Conservation (phyloP, 92 coral and sea anemone species). For the Pocillopora grandis region DNA sequence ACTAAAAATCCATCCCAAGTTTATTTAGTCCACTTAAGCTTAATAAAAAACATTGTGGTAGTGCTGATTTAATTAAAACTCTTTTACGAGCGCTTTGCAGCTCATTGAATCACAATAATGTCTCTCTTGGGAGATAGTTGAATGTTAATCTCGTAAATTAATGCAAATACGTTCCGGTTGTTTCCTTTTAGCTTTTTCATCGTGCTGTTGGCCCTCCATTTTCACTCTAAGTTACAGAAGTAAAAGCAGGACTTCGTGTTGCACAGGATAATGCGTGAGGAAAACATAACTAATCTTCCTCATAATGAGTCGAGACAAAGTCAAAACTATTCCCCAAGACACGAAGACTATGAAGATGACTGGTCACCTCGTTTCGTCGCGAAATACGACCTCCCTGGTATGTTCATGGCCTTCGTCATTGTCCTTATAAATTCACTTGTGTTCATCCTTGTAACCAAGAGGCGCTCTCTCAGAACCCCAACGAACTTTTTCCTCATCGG, state of each 20-base stretch:
- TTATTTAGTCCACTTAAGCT: no score
- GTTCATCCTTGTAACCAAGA: slow-evolving; percentile 36
- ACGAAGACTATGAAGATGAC: neutral
- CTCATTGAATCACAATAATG: neutral
- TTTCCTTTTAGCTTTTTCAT: neutral
- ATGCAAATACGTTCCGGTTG: neutral
- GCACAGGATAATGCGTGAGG: neutral
- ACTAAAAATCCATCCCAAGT: no score
- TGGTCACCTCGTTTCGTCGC: slow-evolving; percentile 18
- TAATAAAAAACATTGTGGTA: no score
- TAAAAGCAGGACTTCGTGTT: neutral
- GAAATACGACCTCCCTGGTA: slow-evolving; percentile 28
- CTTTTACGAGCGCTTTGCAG: neutral
- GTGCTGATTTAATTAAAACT: no score
- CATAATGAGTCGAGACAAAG: neutral
- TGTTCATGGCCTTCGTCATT: slow-evolving; percentile 48
- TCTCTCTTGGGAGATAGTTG: neutral
- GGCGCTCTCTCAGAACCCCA: slow-evolving; percentile 47
- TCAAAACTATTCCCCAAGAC: neutral
- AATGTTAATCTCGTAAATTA: neutral
- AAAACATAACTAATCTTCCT: neutral
- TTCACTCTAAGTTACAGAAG: neutral
- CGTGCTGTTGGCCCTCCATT: neutral
- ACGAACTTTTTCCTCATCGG: slow-evolving; percentile 56
- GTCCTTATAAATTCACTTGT: slow-evolving; percentile 47